Evolutionary conservation across 2,888 invertebrate species (phyloP), one percentile per base, ranked within the genome.

Genomic region (Gnatocerus cornutus): DNA sequence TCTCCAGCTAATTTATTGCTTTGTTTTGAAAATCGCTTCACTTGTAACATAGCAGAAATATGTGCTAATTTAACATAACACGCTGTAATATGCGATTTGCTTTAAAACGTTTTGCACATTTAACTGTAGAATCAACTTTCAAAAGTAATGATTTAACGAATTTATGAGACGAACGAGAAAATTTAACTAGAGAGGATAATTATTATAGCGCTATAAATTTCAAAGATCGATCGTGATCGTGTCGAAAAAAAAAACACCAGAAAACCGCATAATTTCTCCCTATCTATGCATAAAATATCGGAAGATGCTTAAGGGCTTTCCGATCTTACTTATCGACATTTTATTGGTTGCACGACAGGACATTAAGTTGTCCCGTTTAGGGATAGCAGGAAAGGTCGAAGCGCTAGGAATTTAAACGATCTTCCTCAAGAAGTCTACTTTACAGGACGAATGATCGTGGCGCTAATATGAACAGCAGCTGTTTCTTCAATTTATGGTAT

Each of bases 401-500:
- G 33, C 43, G 65, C 21, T 3, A 59, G 61, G 67, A 61, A 68
- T 68, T 41, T 33, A 59, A 68, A 68, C 46, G 53, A 68, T 68
- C 53, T 46, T 61, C 46, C 46, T 61, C 41, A 59, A 52, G 61
- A 50, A 53, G 53, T 59, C 58, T 30, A 63, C 39, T 52, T 63
- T 46, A 45, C 67, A 61, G 61, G 45, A 58, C 56, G 45, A 43
- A 66, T 21, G 56, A 30, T 63, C 56, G 66, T 50, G 61, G 62
- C 64, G 63, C 64, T 64, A 69, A 69, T 59, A 64, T 14, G 50
- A 64, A 64, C 56, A 56, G 59, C 63, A 63, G 69, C 64, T 58
- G 69, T 62, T 64, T 69, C 50, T 64, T 39, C 58, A 64, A 64
- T 69, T 69, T 69, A 64, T 69, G 63, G 50, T 69, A 64, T 69